Evolutionary conservation across 2,888 invertebrate genomes (phyloP).

Genomic region (Lithophane ornitopus): DNA sequence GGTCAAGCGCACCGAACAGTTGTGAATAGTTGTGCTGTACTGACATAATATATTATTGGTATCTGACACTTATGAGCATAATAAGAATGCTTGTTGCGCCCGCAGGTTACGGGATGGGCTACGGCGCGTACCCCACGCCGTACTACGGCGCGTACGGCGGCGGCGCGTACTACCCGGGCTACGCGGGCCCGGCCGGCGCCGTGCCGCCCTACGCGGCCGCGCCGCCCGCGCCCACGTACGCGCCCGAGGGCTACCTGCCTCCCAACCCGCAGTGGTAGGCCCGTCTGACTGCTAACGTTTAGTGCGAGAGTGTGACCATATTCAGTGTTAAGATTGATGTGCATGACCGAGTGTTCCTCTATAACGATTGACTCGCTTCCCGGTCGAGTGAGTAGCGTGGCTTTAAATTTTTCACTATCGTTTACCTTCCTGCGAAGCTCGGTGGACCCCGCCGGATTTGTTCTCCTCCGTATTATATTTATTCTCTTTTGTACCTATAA

Average conservation of each 20-base stretch:
- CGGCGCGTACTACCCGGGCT: slow-evolving; percentile 82
- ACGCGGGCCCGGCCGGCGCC: slow-evolving; percentile 76
- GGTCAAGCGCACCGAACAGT: background rate
- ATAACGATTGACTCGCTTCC: slow-evolving; percentile 57
- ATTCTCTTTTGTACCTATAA: slow-evolving; percentile 55
- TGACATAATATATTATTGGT: background rate
- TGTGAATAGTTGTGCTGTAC: background rate
- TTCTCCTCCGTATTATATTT: slow-evolving; percentile 67
- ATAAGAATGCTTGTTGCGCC: slow-evolving; percentile 15
- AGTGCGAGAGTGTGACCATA: slow-evolving; percentile 59
- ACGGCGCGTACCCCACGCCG: slow-evolving; percentile 85
- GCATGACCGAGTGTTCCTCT: slow-evolving; percentile 55
- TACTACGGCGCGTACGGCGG: slow-evolving; percentile 91
- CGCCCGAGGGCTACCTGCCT: slow-evolving; percentile 81
- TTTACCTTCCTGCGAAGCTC: slow-evolving; percentile 58
- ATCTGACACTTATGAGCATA: background rate
- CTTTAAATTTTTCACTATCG: slow-evolving; percentile 68
- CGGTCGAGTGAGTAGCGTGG: slow-evolving; percentile 70
- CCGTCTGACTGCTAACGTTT: slow-evolving; percentile 44
- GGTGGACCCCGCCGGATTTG: slow-evolving; percentile 43
- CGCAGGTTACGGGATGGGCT: slow-evolving; percentile 86
- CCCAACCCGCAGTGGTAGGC: slow-evolving; percentile 87
- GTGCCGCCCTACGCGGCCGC: slow-evolving; percentile 70
- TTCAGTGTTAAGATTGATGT: slow-evolving; percentile 60
- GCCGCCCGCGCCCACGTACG: slow-evolving; percentile 70